phyloP scores from a whole-genome alignment of 2,797 vertebrate species.

The Spea hammondii region DNA sequence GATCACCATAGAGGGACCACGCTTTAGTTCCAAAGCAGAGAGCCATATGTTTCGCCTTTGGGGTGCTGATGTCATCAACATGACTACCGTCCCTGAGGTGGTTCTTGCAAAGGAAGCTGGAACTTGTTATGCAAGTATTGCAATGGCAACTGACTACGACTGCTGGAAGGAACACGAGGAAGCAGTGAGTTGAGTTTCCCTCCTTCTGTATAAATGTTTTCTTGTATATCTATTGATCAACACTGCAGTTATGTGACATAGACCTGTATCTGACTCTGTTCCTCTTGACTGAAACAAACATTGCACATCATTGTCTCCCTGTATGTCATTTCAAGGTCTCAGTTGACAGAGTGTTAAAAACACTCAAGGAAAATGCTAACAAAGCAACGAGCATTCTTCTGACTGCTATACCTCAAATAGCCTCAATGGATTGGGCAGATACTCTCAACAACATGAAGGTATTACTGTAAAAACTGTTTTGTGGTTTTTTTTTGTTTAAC shows the following conservation, averaged over 20 bases:
- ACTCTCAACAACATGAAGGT: slow-evolving; percentile 81
- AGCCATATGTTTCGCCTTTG: slow-evolving; percentile 90
- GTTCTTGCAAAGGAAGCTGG: slow-evolving; percentile 93
- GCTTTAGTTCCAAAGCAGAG: slow-evolving; percentile 91
- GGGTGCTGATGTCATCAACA: slow-evolving; percentile 95
- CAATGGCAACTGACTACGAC: slow-evolving; percentile 97
- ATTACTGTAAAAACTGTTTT: neutral
- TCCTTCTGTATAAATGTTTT: too few relatives aligned
- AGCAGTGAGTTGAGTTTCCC: slow-evolving; percentile 73
- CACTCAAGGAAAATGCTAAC: slow-evolving; percentile 92
- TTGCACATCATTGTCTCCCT: neutral
- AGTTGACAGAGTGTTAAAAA: slow-evolving; percentile 94
- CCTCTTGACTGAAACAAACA: too few relatives aligned
- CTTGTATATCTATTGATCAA: too few relatives aligned
- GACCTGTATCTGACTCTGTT: too few relatives aligned
- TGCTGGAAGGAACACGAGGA: slow-evolving; percentile 97
- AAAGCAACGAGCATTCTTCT: slow-evolving; percentile 94
- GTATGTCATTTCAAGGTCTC: slow-evolving; percentile 78
- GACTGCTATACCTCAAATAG: slow-evolving; percentile 88
- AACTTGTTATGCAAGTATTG: slow-evolving; percentile 91
- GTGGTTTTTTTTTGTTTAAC: too few relatives aligned
- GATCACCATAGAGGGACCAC: slow-evolving; percentile 89
- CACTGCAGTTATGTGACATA: too few relatives aligned
- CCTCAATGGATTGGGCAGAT: slow-evolving; percentile 85
- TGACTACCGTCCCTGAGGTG: slow-evolving; percentile 96